A percentile compares a stretch with the other conserved stretches of the same genome.
These are phyloP conservation scores for Hippoglossus stenolepis DNA, from an alignment of 2,113 vertebrate genomes.

Conservation along the genomic window DNA sequence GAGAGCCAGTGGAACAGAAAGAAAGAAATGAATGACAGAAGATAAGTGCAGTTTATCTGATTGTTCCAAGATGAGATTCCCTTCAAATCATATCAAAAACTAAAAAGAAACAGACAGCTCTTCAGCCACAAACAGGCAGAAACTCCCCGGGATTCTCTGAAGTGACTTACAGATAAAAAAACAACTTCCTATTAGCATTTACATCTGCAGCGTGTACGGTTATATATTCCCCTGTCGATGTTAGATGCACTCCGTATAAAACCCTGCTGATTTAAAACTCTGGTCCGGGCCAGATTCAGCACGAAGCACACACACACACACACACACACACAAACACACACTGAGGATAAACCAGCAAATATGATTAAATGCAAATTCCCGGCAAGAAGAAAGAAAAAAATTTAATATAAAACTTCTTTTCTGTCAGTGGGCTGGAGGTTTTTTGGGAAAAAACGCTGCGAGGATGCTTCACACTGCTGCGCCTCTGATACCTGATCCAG, in stretches of 20 bases:
- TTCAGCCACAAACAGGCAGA: constrained; percentile 12
- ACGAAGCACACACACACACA: not conserved
- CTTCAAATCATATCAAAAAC: constrained; percentile 47
- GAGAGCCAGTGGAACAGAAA: constrained; percentile 12
- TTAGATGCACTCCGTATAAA: constrained; percentile 36
- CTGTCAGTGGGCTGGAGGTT: constrained; percentile 30
- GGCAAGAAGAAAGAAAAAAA: constrained; percentile 38
- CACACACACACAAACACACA: constrained; percentile 1
- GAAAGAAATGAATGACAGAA: constrained; percentile 17
- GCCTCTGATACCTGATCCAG: constrained; percentile 24
- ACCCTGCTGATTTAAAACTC: constrained; percentile 19
- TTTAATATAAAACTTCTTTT: constrained; percentile 36
- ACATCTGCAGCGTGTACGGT: not conserved
- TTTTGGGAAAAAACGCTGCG: not conserved
- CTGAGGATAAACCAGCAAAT: constrained; percentile 27
- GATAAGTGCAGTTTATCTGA: constrained; percentile 55
- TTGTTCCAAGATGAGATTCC: constrained; percentile 49
- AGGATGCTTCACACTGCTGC: constrained; percentile 9
- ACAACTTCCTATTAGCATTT: constrained; percentile 33
- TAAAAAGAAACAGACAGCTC: constrained; percentile 31
- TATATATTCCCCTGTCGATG: constrained; percentile 30
- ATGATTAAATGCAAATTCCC: constrained; percentile 47
- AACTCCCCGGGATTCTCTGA: constrained; percentile 10
- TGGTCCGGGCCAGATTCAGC: not conserved
- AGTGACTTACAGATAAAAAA: constrained; percentile 26